Conservation (phyloP, 2,113 vertebrate genomes). For the Pterocles gutturalis region DNA sequence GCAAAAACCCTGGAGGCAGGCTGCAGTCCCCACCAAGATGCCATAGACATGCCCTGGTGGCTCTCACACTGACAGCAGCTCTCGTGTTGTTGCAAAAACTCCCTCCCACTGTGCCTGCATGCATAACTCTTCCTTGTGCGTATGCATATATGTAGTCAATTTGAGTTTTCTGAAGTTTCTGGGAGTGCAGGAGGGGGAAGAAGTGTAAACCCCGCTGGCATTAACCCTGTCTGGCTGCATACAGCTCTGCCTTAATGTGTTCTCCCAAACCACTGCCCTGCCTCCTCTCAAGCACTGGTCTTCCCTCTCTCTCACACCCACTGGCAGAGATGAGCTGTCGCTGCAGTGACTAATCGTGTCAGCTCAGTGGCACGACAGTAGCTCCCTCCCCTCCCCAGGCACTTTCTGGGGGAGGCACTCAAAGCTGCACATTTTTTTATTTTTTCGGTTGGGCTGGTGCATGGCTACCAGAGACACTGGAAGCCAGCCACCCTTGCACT, state of each 20-base stretch:
- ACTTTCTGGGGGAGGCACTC: neutral
- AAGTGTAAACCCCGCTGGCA: accelerated
- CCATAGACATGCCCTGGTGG: accelerated
- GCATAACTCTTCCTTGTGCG: neutral
- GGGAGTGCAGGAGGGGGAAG: neutral
- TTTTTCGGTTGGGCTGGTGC: accelerated
- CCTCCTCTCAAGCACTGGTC: neutral
- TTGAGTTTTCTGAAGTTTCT: neutral
- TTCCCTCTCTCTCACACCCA: neutral
- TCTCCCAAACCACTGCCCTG: neutral
- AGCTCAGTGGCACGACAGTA: neutral
- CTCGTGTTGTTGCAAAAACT: accelerated
- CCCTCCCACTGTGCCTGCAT: neutral
- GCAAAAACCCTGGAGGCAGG: accelerated
- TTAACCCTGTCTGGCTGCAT: neutral
- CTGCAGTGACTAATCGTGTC: neutral
- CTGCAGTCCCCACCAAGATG: accelerated
- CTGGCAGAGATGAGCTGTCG: neutral
- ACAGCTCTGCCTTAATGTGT: neutral
- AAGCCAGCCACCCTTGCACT: neutral
- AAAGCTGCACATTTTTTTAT: neutral
- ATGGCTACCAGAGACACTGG: accelerated
- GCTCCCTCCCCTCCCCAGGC: neutral
- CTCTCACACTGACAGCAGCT: neutral
- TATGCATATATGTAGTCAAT: neutral